phyloP scores from a whole-genome alignment of 2,888 invertebrate genomes.

The Noctua comes region DNA sequence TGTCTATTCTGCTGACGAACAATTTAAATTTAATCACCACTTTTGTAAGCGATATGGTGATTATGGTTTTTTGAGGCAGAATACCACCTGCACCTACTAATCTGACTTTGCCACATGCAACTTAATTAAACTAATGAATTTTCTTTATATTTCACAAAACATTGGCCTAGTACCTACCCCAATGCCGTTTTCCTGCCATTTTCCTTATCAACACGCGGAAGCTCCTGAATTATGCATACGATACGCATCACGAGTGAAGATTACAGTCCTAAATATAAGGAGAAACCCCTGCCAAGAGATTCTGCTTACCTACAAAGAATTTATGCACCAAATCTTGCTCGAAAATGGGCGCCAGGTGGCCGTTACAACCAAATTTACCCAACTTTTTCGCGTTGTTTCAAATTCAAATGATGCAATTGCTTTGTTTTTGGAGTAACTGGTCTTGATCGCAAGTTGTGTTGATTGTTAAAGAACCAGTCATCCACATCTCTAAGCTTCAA shows the following conservation, averaged over 20 bases:
- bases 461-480: background rate
- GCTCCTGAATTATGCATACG: conserved; percentile 50
- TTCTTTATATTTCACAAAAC: conserved; percentile 5
- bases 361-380: conserved; percentile 1
- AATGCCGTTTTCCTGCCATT: conserved; percentile 14
- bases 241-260: conserved; percentile 35
- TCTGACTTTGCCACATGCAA: background rate
- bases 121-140: background rate
- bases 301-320: conserved; percentile 11
- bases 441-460: background rate
- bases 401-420: background rate
- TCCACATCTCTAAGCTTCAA: background rate
- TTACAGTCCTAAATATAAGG: conserved; percentile 35
- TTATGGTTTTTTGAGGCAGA: background rate
- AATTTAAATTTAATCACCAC: background rate
- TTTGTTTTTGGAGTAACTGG: background rate
- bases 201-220: conserved; percentile 42
- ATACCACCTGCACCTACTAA: background rate
- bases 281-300: background rate
- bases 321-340: conserved; percentile 26
- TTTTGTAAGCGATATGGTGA: background rate
- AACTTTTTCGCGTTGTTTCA: background rate
- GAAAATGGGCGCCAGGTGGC: conserved; percentile 21
- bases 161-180: background rate
- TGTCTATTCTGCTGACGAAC: background rate